A percentile compares a stretch with the other conserved stretches of the same genome.
These are phyloP conservation scores for Nibea coibor DNA, from an alignment of 2,113 vertebrate genomes.

Conservation along the genomic window DNA sequence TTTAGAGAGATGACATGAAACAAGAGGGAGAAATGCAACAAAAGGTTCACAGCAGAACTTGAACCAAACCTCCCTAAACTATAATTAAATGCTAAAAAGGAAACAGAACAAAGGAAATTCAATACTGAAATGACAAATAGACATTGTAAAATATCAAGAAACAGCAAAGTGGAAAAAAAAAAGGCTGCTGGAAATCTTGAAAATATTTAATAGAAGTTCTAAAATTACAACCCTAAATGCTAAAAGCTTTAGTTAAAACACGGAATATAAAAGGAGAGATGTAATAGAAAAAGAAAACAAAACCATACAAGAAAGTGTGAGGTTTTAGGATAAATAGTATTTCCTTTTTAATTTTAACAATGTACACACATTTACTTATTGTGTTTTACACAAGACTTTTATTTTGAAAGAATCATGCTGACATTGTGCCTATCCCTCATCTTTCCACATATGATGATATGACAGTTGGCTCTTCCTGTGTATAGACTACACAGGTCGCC, in stretches of 20 bases:
- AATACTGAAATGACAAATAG: neutral
- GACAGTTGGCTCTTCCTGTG: neutral
- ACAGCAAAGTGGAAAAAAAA: neutral
- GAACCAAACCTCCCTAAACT: neutral
- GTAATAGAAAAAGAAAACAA: neutral
- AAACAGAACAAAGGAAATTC: neutral
- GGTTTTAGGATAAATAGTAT: too few relatives aligned
- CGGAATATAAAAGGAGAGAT: neutral
- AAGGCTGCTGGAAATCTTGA: neutral
- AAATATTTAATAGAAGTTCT: neutral
- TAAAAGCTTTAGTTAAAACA: neutral
- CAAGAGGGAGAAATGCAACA: neutral
- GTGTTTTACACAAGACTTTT: too few relatives aligned
- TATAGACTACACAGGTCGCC: conserved; percentile 17
- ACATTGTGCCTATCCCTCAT: accelerated
- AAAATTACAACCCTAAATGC: neutral
- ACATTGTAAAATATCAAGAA: neutral
- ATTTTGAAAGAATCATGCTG: neutral
- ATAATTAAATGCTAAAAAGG: neutral
- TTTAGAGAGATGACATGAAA: neutral
- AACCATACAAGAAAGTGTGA: neutral
- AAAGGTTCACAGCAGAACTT: neutral
- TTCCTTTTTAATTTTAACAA: neutral
- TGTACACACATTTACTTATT: neutral
- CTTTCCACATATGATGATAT: neutral